Conservation (phyloP, 2,113 vertebrate genomes). For the Leptocoma aspasia region DNA sequence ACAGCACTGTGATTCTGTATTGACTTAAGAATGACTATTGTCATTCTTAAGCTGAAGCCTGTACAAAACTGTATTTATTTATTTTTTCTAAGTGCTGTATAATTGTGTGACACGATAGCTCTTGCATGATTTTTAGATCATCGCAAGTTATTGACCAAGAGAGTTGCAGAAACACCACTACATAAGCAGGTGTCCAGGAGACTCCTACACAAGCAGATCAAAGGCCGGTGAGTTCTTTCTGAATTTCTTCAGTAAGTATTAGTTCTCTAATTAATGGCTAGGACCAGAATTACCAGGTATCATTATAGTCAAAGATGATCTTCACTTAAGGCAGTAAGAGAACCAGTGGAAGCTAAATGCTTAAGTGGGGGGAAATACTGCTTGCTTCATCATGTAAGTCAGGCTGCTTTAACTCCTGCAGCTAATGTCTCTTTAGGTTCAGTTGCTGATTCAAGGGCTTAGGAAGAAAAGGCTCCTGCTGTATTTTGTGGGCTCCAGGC, state of each 20-base stretch:
- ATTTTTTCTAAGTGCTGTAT: neutral
- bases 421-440: neutral
- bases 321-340: neutral
- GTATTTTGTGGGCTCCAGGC: neutral
- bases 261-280: neutral
- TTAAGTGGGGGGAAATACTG: neutral
- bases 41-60: neutral
- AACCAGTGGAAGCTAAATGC: neutral
- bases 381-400: neutral
- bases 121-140: constrained; percentile 67
- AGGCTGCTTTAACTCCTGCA: neutral
- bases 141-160: constrained; percentile 83
- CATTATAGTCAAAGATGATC: neutral
- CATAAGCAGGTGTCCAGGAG: constrained; percentile 90
- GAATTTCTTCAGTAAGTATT: neutral
- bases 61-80: neutral
- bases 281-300: neutral
- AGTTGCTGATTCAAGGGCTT: neutral
- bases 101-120: neutral
- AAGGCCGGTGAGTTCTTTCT: constrained; percentile 80
- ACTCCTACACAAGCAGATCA: constrained; percentile 84
- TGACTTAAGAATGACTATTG: neutral
- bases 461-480: neutral
- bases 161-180: constrained; percentile 86
- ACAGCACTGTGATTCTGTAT: neutral